Percentiles rank a stretch among this genome's conserved stretches.
Evolutionary conservation across 2,113 vertebrate genomes (phyloP).

Genomic region (Tringa solitaria): DNA sequence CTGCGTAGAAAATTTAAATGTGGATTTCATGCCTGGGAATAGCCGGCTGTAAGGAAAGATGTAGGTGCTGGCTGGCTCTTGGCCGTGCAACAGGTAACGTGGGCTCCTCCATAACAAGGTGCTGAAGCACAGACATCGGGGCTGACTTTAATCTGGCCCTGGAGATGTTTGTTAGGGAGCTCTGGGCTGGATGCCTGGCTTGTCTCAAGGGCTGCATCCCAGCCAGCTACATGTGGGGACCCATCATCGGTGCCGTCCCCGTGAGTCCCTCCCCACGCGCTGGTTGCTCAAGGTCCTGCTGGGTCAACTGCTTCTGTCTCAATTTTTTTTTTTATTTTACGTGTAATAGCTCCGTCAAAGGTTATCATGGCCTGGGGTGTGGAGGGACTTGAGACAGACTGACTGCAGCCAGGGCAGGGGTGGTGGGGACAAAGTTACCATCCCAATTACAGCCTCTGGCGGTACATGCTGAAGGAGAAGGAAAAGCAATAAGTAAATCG

Average conservation of each 20-base stretch:
- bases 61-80: not conserved
- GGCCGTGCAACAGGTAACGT: not conserved
- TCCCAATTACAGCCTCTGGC: not conserved
- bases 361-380: not conserved
- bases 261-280: rapidly evolving
- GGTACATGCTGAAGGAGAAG: not conserved
- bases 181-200: not conserved
- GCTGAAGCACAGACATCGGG: not conserved
- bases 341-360: not conserved
- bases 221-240: rapidly evolving
- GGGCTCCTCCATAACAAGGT: not conserved
- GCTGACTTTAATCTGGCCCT: not conserved
- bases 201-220: not conserved
- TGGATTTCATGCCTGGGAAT: conserved; percentile 4
- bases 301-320: not conserved
- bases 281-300: rapidly evolving
- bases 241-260: not conserved
- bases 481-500: not conserved
- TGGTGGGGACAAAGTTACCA: rapidly evolving
- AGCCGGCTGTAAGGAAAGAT: not conserved
- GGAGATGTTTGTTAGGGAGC: not conserved
- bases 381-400: not conserved
- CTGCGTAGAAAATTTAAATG: not conserved
- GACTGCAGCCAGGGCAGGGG: not conserved
- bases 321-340: not conserved